Base-by-base conservation (phyloP, 1,140 invertebrate genomes). In the Rhagoletis pomonella region DNA sequence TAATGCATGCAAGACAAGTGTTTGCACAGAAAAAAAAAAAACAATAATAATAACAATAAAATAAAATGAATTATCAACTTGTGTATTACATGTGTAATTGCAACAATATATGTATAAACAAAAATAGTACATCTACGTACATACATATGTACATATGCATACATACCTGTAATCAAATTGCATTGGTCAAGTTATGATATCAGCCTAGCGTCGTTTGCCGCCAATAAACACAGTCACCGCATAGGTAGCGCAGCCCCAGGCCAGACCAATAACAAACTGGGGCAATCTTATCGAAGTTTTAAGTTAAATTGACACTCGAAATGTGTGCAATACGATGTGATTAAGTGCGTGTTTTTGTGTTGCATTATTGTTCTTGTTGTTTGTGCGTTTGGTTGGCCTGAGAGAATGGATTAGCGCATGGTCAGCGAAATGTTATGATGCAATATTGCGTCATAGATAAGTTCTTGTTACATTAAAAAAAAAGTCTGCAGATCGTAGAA, bases 251-350 rank as follows among this genome's bases (percentile, higher is more conserved):
- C 55, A 42, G 4, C 44, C 29, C 10, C 17, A 9, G 73, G 73
- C n/a, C 6, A 81, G 67, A 44, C 67, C 42, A 73, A 73, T 42
- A 29, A 42, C 12, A 73, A 73, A 73, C 67, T 73, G 67, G 67
- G 67, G 73, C 73, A 81, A 81, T 81, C 73, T 81, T 81, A 55
- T 81, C 73, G 73, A 81, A 81, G 73, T 81, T 81, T 29, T 81
- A 81, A n/a, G 73, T 19, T 81, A 19, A 55, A 81, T 55, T 81
- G 73, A 81, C 73, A 81, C 73, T 81, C 73, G 73, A 55, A 55
- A 50, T 81, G 39, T 14, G 47, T 55, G 47, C 19, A 81, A 55
- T 29, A 55, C 69, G 42, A 73, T 29, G 29, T 29, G 29, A 29
- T 73, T 47, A 73, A 73, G 69, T 47, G 10, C 10, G 44, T 14